These are phyloP conservation scores for Rambutsinella grinnellia DNA, from an alignment of 2,888 invertebrate genomes.

Conservation along the genomic window DNA sequence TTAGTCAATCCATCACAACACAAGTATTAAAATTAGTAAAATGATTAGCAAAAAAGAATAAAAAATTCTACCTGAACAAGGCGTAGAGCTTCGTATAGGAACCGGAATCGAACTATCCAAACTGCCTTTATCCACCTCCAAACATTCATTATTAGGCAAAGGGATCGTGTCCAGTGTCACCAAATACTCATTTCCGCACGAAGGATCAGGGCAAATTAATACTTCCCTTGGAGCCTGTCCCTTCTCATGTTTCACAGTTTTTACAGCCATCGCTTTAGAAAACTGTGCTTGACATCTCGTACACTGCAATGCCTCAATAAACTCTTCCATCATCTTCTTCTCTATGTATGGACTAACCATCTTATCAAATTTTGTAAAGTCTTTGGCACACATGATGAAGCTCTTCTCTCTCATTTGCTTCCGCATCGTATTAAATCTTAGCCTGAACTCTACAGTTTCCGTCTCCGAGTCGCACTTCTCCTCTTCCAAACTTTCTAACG, in stretches of 20 bases:
- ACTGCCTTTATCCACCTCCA: conserved; percentile 55
- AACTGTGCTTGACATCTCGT: conserved; percentile 64
- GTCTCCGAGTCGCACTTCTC: conserved; percentile 61
- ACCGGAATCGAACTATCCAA: conserved; percentile 35
- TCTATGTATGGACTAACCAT: conserved; percentile 60
- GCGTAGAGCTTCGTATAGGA: conserved; percentile 57
- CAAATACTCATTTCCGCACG: conserved; percentile 60
- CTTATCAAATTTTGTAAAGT: conserved; percentile 61
- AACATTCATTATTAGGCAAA: conserved; percentile 63
- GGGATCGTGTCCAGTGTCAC: conserved; percentile 61
- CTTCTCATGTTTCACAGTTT: conserved; percentile 56
- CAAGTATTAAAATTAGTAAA: neutral
- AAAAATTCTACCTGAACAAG: conserved; percentile 55
- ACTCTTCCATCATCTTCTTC: conserved; percentile 62
- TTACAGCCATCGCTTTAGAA: conserved; percentile 53
- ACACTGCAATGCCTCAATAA: conserved; percentile 65
- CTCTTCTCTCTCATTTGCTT: conserved; percentile 61
- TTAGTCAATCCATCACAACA: neutral
- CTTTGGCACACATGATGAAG: conserved; percentile 62
- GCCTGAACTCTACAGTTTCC: conserved; percentile 63
- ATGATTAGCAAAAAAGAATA: neutral
- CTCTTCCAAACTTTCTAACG: conserved; percentile 56
- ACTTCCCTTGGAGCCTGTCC: conserved; percentile 57
- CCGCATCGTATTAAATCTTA: conserved; percentile 63
- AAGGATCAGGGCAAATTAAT: conserved; percentile 62